Percentiles rank a stretch among this genome's conserved stretches.
Conservation (phyloP, 2,797 vertebrate genomes). For the Eulemur rubriventer region DNA sequence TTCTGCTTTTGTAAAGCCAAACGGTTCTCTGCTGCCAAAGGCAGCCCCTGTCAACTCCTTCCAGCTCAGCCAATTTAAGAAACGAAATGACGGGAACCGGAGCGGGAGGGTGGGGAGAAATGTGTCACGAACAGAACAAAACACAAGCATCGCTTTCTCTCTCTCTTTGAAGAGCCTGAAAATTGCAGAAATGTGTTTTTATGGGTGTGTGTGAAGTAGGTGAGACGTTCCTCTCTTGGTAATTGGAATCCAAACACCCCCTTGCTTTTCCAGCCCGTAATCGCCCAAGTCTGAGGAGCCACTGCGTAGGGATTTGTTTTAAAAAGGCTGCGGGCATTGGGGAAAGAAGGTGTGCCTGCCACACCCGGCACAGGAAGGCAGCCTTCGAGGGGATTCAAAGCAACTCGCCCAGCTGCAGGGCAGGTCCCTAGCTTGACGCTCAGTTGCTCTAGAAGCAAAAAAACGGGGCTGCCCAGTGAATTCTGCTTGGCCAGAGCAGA, state of each 20-base stretch:
- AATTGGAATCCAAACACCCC: background rate
- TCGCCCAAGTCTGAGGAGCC: background rate
- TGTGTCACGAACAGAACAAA: background rate
- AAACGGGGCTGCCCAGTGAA: fast-evolving
- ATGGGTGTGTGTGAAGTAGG: background rate
- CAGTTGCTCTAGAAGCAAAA: fast-evolving
- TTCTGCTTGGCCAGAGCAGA: background rate
- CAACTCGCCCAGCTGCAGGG: background rate
- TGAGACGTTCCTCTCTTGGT: background rate
- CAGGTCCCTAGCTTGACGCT: background rate
- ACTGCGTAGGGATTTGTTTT: background rate
- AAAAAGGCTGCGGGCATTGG: background rate
- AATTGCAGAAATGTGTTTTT: background rate
- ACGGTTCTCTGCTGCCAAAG: background rate
- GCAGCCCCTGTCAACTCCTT: background rate
- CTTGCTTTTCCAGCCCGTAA: background rate
- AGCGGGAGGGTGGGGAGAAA: background rate
- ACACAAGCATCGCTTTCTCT: no score
- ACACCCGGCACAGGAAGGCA: background rate
- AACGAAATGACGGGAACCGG: background rate
- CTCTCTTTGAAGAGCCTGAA: background rate
- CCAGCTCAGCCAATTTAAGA: background rate
- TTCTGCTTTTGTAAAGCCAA: conserved; percentile 39
- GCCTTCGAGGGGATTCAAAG: background rate
- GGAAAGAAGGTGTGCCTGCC: background rate